phyloP scores from a whole-genome alignment of 2,888 invertebrate species.

The Eugnorisma glareosa region DNA sequence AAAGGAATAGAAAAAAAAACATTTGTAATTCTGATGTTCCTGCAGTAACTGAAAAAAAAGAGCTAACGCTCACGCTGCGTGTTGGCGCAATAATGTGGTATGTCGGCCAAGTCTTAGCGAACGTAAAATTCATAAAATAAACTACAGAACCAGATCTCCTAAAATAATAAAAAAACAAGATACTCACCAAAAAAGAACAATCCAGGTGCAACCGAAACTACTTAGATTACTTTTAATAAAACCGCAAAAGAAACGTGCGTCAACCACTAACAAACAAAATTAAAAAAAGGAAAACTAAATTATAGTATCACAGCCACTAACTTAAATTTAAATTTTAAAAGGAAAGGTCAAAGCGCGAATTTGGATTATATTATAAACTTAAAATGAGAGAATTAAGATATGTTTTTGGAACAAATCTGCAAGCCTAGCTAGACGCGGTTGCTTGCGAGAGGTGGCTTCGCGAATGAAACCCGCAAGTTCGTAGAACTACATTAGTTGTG shows the following conservation, averaged over 20 bases:
- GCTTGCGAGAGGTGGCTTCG: conserved; percentile 4
- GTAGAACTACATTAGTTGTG: background rate
- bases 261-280: background rate
- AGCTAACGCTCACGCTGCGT: background rate
- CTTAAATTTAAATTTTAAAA: background rate
- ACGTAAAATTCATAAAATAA: background rate
- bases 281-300: background rate
- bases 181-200: conserved; percentile 31
- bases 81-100: background rate
- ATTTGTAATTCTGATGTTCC: background rate
- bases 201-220: conserved; percentile 22
- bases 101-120: background rate
- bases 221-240: background rate
- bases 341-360: background rate
- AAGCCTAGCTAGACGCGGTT: conserved; percentile 6
- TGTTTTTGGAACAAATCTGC: background rate
- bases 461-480: conserved; percentile 27
- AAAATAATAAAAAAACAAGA: background rate
- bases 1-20: background rate
- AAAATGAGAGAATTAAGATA: background rate
- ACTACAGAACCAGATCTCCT: background rate
- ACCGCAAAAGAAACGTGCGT: background rate
- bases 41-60: background rate
- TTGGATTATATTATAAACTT: background rate
- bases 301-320: background rate